A percentile compares a stretch with the other conserved stretches of the same genome.
Conservation (phyloP, 1,140 invertebrate species). For the Cheumatopsyche charites region DNA sequence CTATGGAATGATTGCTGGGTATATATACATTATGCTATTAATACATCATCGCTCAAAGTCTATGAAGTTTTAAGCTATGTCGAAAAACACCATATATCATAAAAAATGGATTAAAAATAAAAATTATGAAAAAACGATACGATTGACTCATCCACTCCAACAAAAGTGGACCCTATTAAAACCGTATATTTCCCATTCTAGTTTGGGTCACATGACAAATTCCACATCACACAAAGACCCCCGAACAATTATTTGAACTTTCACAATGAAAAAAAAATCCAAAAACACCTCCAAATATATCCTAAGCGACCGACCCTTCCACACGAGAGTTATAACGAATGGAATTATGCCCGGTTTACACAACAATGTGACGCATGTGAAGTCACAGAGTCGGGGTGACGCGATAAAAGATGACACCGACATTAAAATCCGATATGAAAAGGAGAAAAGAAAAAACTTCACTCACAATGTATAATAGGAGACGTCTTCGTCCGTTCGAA, state of each 20-base stretch:
- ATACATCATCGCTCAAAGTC: too few relatives aligned
- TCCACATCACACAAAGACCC: neutral
- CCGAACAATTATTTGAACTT: constrained; percentile 14
- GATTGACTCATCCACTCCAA: too few relatives aligned
- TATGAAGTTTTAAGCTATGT: too few relatives aligned
- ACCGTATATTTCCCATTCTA: too few relatives aligned
- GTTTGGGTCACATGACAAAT: neutral
- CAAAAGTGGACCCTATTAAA: too few relatives aligned
- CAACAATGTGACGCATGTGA: constrained; percentile 29
- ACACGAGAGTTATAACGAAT: constrained; percentile 15
- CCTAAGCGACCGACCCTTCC: neutral
- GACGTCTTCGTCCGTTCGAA: neutral
- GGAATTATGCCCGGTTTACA: constrained; percentile 31
- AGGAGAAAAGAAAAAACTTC: neutral
- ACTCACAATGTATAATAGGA: neutral
- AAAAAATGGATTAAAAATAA: too few relatives aligned
- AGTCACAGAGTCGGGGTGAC: constrained; percentile 15
- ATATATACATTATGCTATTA: too few relatives aligned
- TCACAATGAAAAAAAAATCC: neutral
- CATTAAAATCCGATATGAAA: neutral
- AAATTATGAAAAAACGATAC: too few relatives aligned
- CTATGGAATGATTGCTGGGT: too few relatives aligned
- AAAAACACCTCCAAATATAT: neutral
- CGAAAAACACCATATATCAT: too few relatives aligned
- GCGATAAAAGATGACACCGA: constrained; percentile 26